Conservation (phyloP, 2,113 vertebrate species). For the Hemichromis elongatus region DNA sequence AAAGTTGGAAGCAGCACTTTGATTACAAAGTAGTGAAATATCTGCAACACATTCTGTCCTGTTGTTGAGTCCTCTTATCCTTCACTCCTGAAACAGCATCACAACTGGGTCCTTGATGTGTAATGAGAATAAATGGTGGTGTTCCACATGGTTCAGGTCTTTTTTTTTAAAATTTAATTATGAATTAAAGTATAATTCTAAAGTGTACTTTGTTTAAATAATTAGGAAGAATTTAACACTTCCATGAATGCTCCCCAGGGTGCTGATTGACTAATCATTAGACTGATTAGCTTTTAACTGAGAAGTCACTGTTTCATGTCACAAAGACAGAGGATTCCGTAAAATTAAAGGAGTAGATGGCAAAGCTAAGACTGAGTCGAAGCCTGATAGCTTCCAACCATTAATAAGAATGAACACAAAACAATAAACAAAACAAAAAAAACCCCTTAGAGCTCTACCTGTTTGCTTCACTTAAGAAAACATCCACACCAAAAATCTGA, state of each 20-base stretch:
- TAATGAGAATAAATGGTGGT: background rate
- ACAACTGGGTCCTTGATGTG: background rate
- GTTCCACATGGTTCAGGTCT: background rate
- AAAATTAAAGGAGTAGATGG: background rate
- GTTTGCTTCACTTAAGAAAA: background rate
- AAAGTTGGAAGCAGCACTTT: background rate
- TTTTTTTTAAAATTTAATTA: background rate
- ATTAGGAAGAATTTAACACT: background rate
- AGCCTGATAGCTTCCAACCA: background rate
- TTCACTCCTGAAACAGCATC: background rate
- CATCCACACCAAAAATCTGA: background rate
- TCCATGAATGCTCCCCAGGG: background rate
- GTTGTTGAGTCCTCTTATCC: background rate
- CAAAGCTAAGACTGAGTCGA: background rate
- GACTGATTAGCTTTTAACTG: background rate
- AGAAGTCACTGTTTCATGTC: background rate
- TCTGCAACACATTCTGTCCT: background rate
- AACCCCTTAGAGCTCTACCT: background rate
- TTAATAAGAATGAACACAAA: background rate
- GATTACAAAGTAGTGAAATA: background rate
- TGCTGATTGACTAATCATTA: background rate
- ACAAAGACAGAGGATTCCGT: background rate
- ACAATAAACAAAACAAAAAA: background rate
- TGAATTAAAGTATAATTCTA: background rate
- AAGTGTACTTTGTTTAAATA: background rate